phyloP scores from a whole-genome alignment of 1,140 invertebrate genomes.

The Ptiloglossa arizonensis region DNA sequence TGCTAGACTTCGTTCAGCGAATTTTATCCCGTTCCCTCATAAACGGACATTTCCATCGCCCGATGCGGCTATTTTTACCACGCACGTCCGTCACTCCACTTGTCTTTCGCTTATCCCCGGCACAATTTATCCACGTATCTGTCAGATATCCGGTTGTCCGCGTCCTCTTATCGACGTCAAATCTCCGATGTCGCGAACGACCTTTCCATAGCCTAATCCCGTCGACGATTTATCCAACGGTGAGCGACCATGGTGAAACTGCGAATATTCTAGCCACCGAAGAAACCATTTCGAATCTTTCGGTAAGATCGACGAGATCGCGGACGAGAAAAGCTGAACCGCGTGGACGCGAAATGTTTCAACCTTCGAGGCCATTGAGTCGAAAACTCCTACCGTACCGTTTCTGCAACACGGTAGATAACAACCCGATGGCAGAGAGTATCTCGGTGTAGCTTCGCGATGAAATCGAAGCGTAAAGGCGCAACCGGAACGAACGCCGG shows the following conservation, averaged over 20 bases:
- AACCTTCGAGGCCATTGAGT: no score
- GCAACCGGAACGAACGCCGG: constrained; percentile 52
- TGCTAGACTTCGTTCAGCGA: not conserved
- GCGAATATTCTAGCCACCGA: no score
- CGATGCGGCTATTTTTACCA: constrained; percentile 31
- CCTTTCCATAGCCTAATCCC: not conserved
- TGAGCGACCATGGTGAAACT: not conserved
- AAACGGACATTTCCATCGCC: not conserved
- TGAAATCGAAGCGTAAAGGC: constrained; percentile 32
- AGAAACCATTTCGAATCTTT: no score
- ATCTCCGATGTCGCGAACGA: constrained; percentile 4
- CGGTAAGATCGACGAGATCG: no score
- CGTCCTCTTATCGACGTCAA: constrained; percentile 22
- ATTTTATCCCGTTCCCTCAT: not conserved
- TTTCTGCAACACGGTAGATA: no score
- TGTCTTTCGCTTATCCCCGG: constrained; percentile 12
- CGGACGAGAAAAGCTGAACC: not conserved
- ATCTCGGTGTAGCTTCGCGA: constrained; percentile 26
- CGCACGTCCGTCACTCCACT: not conserved
- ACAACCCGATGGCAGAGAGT: no score
- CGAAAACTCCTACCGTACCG: no score
- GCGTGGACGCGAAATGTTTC: no score
- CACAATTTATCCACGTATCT: constrained; percentile 31
- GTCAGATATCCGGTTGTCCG: constrained; percentile 38
- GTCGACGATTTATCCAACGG: not conserved